Conservation (phyloP, 2,797 vertebrate genomes). For the Florisuga fusca region DNA sequence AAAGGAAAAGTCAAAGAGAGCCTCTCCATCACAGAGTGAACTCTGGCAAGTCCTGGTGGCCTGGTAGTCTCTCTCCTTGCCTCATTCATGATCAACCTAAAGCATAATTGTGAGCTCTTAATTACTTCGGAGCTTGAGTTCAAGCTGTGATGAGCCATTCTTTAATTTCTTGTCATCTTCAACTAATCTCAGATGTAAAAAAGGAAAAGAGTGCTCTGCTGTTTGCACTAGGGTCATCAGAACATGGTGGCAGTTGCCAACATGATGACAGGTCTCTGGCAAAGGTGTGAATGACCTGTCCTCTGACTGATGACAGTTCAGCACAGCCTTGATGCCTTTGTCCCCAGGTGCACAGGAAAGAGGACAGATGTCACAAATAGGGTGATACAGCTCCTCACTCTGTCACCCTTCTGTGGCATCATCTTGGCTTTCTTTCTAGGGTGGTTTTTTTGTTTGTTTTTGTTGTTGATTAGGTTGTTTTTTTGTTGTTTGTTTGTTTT, state of each 20-base stretch:
- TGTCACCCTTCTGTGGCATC: not conserved
- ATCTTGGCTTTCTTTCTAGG: not conserved
- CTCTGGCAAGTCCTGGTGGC: not conserved
- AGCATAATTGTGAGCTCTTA: conserved; percentile 23
- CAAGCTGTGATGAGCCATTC: not conserved
- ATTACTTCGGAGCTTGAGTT: conserved; percentile 18
- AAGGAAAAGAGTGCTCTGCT: not conserved
- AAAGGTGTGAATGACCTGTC: not conserved
- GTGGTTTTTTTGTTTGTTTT: not conserved
- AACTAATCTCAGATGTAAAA: conserved; percentile 23
- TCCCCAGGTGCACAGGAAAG: not conserved
- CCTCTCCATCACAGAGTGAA: not conserved
- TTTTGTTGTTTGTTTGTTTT: not conserved
- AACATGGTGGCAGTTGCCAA: not conserved
- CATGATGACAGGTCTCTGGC: not conserved
- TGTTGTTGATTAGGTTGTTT: not conserved
- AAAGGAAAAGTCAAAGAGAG: not conserved
- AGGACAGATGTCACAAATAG: fast-evolving
- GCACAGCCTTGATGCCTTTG: not conserved
- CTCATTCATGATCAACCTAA: not conserved
- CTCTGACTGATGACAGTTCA: not conserved
- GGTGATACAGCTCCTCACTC: not conserved
- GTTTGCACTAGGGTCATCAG: not conserved
- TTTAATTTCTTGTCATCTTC: conserved; percentile 52
- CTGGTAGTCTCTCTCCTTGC: not conserved